A percentile compares a stretch with the other conserved stretches of the same genome.
Conservation (phyloP, 2,113 vertebrate genomes). For the Rhabdomys dilectus region DNA sequence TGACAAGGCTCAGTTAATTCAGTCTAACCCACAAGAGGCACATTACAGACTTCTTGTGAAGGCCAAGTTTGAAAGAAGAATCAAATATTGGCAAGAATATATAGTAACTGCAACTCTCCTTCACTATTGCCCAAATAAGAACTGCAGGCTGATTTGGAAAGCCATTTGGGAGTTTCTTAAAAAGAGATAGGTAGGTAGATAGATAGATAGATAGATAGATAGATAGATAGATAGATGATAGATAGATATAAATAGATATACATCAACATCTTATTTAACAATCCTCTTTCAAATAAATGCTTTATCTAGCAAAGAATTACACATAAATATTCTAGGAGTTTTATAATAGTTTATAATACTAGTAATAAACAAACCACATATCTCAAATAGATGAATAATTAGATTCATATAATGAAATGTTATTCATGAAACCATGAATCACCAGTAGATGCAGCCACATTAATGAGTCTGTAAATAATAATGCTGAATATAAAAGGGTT, state of each 20-base stretch:
- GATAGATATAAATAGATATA: too few species aligned
- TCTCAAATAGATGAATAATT: neutral
- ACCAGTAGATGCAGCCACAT: neutral
- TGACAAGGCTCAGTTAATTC: neutral
- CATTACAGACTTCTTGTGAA: neutral
- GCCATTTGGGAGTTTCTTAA: neutral
- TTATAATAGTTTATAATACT: neutral
- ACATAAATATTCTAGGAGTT: neutral
- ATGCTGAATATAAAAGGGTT: neutral
- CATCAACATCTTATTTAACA: neutral
- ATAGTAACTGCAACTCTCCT: neutral
- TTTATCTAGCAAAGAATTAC: neutral
- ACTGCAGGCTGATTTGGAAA: conserved; percentile 7
- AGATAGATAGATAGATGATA: too few species aligned
- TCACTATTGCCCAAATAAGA: neutral
- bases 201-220: too few species aligned
- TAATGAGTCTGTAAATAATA: conserved; percentile 25
- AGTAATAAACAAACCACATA: neutral
- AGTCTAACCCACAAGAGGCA: neutral
- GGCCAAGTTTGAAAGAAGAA: neutral
- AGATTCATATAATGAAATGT: neutral
- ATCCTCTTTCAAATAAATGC: neutral
- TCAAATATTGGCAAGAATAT: neutral
- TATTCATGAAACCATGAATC: neutral
- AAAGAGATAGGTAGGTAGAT: neutral